Percentiles rank a stretch among this genome's conserved stretches.
These are phyloP conservation scores for Dugesia japonica DNA, from an alignment of 2,888 invertebrate species.

Conservation along the genomic window DNA sequence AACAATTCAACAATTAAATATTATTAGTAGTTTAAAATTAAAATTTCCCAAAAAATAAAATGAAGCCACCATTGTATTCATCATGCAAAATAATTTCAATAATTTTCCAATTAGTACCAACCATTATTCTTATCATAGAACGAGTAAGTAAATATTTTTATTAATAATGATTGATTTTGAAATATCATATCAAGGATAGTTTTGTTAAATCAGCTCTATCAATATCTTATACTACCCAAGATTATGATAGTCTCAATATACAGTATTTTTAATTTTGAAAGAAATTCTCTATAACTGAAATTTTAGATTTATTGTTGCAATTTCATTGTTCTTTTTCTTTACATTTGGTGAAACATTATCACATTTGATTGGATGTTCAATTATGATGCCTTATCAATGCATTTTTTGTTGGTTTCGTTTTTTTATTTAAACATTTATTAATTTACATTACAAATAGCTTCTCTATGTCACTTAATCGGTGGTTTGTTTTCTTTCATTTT, in stretches of 20 bases:
- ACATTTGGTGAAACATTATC: conserved; percentile 3
- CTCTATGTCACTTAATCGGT: neutral
- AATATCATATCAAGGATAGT: neutral
- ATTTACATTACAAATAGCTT: neutral
- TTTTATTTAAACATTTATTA: too few relatives aligned
- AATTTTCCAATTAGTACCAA: neutral
- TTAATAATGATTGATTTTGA: too few relatives aligned
- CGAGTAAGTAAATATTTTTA: neutral
- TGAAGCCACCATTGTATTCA: neutral
- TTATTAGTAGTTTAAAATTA: too few relatives aligned
- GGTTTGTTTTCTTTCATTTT: neutral
- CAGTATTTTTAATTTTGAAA: neutral
- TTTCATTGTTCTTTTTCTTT: neutral
- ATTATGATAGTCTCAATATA: neutral
- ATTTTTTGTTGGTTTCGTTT: conserved; percentile 1
- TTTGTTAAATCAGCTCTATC: neutral
- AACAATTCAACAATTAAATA: too few relatives aligned
- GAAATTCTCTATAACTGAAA: too few relatives aligned
- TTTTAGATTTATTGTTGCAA: conserved; percentile 15
- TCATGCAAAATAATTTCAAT: neutral
- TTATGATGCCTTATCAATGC: conserved; percentile 1
- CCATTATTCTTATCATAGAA: neutral
- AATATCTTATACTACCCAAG: neutral
- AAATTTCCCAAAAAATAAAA: too few relatives aligned
- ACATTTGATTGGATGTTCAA: neutral